Evolutionary conservation across 2,113 vertebrate species (phyloP).

Genomic region (Callaeas wilsoni): DNA sequence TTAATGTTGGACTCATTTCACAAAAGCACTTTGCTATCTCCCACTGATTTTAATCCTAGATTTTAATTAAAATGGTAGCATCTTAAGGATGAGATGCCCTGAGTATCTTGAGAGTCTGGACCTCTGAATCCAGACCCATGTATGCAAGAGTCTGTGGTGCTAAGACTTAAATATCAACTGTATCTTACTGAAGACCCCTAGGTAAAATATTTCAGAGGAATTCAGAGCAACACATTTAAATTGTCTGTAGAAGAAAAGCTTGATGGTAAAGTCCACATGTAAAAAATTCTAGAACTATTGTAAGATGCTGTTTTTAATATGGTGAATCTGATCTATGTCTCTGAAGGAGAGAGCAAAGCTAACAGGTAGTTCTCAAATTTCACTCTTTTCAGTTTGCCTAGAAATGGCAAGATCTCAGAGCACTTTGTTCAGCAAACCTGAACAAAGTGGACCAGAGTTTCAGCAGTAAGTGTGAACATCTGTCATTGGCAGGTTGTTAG

Average conservation of each 20-base stretch:
- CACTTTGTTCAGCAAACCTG: constrained; percentile 50
- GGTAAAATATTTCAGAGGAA: not conserved
- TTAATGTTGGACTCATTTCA: not conserved
- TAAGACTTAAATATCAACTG: not conserved
- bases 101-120: not conserved
- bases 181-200: not conserved
- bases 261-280: not conserved
- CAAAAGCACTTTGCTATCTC: not conserved
- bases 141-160: not conserved
- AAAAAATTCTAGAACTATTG: not conserved
- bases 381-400: not conserved
- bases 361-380: not conserved
- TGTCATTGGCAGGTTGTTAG: constrained; percentile 18
- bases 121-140: not conserved
- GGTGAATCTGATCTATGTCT: not conserved
- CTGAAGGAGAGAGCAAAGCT: not conserved
- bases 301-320: not conserved
- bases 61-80: not conserved
- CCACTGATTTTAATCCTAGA: not conserved
- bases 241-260: not conserved
- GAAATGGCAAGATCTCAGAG: constrained; percentile 28
- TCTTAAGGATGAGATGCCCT: not conserved
- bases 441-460: constrained; percentile 29
- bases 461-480: constrained; percentile 7
- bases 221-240: not conserved